phyloP scores from a whole-genome alignment of 2,888 invertebrate genomes.

The Stictocephala bisonia region DNA sequence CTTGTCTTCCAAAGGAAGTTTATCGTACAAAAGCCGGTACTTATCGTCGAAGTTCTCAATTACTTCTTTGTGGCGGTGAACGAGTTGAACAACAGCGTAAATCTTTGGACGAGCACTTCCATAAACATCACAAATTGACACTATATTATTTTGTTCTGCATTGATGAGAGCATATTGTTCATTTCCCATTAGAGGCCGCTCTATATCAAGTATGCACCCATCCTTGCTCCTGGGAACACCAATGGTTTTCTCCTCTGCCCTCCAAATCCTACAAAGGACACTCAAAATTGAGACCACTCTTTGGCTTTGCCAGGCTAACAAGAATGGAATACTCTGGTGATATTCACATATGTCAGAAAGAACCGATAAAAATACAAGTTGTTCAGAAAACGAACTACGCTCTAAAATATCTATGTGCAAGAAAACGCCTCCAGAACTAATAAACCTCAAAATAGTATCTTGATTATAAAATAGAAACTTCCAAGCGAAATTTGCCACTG shows the following conservation, averaged over 20 bases:
- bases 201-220: slow-evolving; percentile 21
- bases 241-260: background rate
- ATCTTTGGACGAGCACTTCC: slow-evolving; percentile 38
- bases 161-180: slow-evolving; percentile 1
- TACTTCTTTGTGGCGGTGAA: slow-evolving; percentile 10
- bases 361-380: slow-evolving; percentile 2
- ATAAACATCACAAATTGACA: slow-evolving; percentile 8
- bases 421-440: background rate
- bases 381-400: background rate
- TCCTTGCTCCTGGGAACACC: slow-evolving; percentile 18
- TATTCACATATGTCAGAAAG: slow-evolving; percentile 4
- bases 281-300: slow-evolving; percentile 1
- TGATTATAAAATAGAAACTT: background rate
- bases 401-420: slow-evolving; percentile 15
- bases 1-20: slow-evolving; percentile 23
- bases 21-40: slow-evolving; percentile 17
- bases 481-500: slow-evolving; percentile 22
- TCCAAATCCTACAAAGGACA: slow-evolving; percentile 34
- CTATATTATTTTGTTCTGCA: background rate
- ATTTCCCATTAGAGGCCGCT: slow-evolving; percentile 37
- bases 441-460: background rate
- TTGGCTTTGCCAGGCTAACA: slow-evolving; percentile 23
- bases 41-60: slow-evolving; percentile 13
- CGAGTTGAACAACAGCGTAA: slow-evolving; percentile 30
- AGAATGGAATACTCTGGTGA: slow-evolving; percentile 10